A percentile compares a stretch with the other conserved stretches of the same genome.
Evolutionary conservation across 37 sponge, comb jelly and placozoan species (phyloP).

Genomic region (Theonella swinhoei): DNA sequence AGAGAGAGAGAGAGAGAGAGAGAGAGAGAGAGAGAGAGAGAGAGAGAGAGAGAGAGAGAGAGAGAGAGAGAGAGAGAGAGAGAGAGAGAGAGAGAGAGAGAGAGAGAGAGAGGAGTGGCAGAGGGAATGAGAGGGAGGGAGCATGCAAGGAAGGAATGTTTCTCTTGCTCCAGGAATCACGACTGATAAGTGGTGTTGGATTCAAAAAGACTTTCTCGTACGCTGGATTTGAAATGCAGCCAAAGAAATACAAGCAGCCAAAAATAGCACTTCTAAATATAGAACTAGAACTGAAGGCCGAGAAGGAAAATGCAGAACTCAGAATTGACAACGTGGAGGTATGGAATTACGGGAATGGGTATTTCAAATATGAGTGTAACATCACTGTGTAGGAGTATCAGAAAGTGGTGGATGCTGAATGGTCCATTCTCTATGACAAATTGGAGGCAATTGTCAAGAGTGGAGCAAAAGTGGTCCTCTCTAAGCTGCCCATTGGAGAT

Average conservation of each 20-base stretch:
- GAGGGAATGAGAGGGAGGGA: too few species aligned
- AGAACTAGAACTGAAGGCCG: conserved; percentile 97
- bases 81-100: neutral
- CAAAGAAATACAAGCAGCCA: conserved; percentile 88
- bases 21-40: neutral
- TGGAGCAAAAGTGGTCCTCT: conserved; percentile 98
- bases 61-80: neutral
- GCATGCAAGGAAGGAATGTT: too few species aligned
- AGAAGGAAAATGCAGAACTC: conserved; percentile 95
- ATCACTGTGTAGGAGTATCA: conserved; percentile 89
- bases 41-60: neutral
- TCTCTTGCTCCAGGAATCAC: conserved; percentile 70
- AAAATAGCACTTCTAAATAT: conserved; percentile 93
- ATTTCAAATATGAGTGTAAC: neutral
- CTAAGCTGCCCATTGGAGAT: conserved; percentile 99
- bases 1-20: neutral
- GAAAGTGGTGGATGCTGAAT: conserved; percentile 96
- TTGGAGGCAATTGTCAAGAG: conserved; percentile 88
- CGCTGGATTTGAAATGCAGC: conserved; percentile 99
- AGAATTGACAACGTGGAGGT: conserved; percentile 98
- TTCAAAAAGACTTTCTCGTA: conserved; percentile 99
- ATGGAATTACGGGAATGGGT: neutral
- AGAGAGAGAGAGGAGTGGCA: neutral
- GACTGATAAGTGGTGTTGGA: conserved; percentile 91
- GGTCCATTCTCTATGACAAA: conserved; percentile 97